These are phyloP conservation scores for Melanotaenia nigrans DNA, from an alignment of 2,797 vertebrate genomes.

Conservation along the genomic window DNA sequence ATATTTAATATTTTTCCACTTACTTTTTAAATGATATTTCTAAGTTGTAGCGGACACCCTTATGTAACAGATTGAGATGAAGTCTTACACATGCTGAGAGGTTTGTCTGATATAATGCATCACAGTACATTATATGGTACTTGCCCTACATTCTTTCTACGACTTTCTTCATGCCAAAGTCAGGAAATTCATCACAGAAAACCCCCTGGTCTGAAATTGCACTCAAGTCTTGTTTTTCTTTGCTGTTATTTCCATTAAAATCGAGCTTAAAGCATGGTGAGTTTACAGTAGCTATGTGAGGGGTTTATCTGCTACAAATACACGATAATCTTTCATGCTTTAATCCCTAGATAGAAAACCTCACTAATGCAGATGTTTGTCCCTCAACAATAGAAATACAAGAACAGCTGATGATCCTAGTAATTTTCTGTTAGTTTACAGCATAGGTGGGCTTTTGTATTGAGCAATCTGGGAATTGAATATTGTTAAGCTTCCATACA, in stretches of 20 bases:
- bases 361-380: slow-evolving; percentile 44
- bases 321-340: slow-evolving; percentile 49
- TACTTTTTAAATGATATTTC: not conserved
- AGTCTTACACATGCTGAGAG: not conserved
- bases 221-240: not conserved
- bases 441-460: slow-evolving; percentile 1
- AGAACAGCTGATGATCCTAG: slow-evolving; percentile 26
- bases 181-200: not conserved
- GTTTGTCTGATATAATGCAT: not conserved
- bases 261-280: slow-evolving; percentile 30
- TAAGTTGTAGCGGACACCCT: not conserved
- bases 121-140: not conserved
- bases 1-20: not conserved
- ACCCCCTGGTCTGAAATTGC: not conserved
- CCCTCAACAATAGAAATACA: slow-evolving; percentile 22
- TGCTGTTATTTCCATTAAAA: slow-evolving; percentile 25
- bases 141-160: not conserved
- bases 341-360: slow-evolving; percentile 56
- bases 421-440: slow-evolving; percentile 34
- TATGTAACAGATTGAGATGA: not conserved
- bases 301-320: slow-evolving; percentile 34
- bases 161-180: not conserved
- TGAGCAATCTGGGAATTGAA: slow-evolving; percentile 27
- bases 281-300: not conserved
- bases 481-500: slow-evolving; percentile 1